Evolutionary conservation across 2,888 invertebrate species (phyloP).

Genomic region (Sepiola atlantica): DNA sequence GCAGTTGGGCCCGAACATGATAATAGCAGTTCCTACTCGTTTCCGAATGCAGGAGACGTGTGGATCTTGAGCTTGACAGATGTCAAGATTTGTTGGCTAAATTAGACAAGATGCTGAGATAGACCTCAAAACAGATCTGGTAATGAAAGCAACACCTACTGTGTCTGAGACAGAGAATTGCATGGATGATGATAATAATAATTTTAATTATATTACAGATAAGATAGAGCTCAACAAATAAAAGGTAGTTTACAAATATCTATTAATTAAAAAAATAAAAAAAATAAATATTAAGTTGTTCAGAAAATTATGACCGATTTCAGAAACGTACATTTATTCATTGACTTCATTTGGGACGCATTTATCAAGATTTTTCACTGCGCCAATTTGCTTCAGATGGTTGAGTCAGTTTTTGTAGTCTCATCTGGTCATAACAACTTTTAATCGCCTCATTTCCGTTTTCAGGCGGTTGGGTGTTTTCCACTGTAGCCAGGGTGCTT

Average conservation of each 20-base stretch:
- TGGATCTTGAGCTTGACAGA: background rate
- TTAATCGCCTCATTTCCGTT: too few relatives aligned
- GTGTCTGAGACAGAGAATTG: background rate
- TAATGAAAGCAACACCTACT: background rate
- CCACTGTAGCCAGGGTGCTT: too few relatives aligned
- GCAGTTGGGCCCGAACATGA: background rate
- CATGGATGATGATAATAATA: background rate
- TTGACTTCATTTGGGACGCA: too few relatives aligned
- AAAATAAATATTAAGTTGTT: background rate
- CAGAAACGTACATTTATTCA: too few relatives aligned
- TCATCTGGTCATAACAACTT: too few relatives aligned
- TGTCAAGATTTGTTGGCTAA: background rate
- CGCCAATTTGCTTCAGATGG: too few relatives aligned
- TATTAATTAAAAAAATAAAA: background rate
- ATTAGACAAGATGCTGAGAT: conserved; percentile 21
- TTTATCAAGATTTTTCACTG: too few relatives aligned
- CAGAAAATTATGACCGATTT: too few relatives aligned
- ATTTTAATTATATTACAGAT: background rate
- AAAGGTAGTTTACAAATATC: background rate
- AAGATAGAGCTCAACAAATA: background rate
- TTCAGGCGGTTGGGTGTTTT: too few relatives aligned
- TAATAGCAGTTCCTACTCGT: background rate
- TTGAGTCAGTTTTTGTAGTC: too few relatives aligned
- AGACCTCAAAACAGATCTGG: background rate
- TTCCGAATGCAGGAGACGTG: background rate